Evolutionary conservation across 2,888 invertebrate species (phyloP).

Genomic region (Aleiodes alternator): DNA sequence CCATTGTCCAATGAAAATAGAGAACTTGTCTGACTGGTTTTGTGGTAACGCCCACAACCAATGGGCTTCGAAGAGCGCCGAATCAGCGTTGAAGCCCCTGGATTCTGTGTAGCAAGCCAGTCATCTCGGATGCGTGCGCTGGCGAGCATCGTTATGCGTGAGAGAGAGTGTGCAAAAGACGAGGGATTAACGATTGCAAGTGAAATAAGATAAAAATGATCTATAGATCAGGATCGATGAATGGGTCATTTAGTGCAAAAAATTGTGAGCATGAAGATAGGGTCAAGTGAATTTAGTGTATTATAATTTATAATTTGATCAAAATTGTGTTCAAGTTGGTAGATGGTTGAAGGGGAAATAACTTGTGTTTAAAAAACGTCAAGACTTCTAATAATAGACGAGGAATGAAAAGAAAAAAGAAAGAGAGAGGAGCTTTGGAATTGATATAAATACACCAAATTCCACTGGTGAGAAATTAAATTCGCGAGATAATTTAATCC

Average conservation of each 20-base stretch:
- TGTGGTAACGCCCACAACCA: conserved; percentile 43
- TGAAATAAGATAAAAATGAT: conserved; percentile 11
- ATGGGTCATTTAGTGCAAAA: background rate
- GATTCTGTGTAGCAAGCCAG: conserved; percentile 59
- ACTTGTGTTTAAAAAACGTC: no score
- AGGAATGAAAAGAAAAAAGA: background rate
- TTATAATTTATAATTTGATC: background rate
- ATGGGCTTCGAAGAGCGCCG: conserved; percentile 40
- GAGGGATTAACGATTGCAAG: conserved; percentile 21
- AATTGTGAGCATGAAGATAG: background rate
- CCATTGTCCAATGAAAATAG: conserved; percentile 62
- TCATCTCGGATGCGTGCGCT: conserved; percentile 70
- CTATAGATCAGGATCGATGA: conserved; percentile 7
- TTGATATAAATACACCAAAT: conserved; percentile 34
- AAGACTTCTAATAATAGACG: conserved; percentile 25
- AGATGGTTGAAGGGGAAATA: conserved; percentile 14
- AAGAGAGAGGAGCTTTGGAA: background rate
- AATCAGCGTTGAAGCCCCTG: conserved; percentile 50
- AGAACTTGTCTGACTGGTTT: background rate
- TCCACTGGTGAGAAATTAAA: conserved; percentile 22
- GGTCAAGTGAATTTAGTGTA: conserved; percentile 8
- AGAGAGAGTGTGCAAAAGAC: conserved; percentile 12
- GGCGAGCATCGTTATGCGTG: conserved; percentile 61
- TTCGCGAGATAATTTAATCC: conserved; percentile 43
- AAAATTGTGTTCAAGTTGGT: conserved; percentile 6